phyloP scores from a whole-genome alignment of 2,888 invertebrate genomes.

The Micropterix aruncella region DNA sequence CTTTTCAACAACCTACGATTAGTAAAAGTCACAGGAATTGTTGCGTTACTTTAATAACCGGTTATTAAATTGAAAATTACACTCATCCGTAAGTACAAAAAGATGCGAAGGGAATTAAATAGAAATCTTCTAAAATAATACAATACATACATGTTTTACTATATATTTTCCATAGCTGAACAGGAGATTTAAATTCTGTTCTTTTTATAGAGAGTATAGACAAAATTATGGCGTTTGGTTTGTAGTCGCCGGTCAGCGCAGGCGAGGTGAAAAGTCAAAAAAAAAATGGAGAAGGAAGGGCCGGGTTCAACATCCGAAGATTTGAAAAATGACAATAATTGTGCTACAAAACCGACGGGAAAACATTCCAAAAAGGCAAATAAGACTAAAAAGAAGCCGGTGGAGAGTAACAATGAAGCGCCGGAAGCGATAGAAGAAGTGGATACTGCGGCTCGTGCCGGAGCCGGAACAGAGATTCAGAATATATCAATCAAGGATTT shows the following conservation, averaged over 20 bases:
- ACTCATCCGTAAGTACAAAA: too few relatives aligned
- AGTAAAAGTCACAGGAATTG: too few relatives aligned
- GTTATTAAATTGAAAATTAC: too few relatives aligned
- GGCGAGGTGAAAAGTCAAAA: slow-evolving; percentile 8
- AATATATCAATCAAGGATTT: slow-evolving; percentile 62
- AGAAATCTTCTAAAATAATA: too few relatives aligned
- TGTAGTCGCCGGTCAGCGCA: slow-evolving; percentile 9
- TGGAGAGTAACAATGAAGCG: slow-evolving; percentile 33
- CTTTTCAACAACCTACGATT: too few relatives aligned
- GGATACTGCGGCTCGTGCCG: slow-evolving; percentile 21
- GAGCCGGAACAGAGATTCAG: slow-evolving; percentile 27
- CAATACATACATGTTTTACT: too few relatives aligned
- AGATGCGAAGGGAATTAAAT: too few relatives aligned
- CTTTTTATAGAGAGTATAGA: too few relatives aligned
- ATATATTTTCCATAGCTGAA: too few relatives aligned
- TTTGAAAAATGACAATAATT: slow-evolving; percentile 3
- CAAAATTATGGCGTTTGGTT: too few relatives aligned
- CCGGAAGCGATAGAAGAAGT: slow-evolving; percentile 21
- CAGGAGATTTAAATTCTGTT: too few relatives aligned
- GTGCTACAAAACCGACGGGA: slow-evolving; percentile 1
- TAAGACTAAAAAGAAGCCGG: slow-evolving; percentile 36
- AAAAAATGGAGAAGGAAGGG: slow-evolving; percentile 8
- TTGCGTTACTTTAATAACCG: too few relatives aligned
- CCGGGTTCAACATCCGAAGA: slow-evolving; percentile 2
- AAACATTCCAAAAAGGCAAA: slow-evolving; percentile 30